phyloP scores from a whole-genome alignment of 2,888 invertebrate species.

The Nymphalis polychloros region DNA sequence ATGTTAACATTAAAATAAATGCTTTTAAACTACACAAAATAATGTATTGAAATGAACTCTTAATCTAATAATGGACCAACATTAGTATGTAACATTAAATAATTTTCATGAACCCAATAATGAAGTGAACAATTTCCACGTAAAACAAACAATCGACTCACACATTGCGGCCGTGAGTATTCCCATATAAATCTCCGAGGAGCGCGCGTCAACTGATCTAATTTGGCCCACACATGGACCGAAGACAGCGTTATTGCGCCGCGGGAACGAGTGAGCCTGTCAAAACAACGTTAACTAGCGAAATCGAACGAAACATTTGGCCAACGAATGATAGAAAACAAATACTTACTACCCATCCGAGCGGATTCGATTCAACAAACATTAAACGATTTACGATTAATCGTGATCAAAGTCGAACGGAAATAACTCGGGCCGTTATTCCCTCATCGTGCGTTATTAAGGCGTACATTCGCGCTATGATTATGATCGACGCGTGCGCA shows the following conservation, averaged over 20 bases:
- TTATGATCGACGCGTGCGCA: conserved; percentile 38
- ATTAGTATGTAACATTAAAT: too few relatives aligned
- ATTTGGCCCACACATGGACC: conserved; percentile 52
- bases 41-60: too few relatives aligned
- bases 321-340: conserved; percentile 77
- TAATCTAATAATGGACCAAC: too few relatives aligned
- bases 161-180: neutral
- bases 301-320: conserved; percentile 72
- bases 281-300: conserved; percentile 77
- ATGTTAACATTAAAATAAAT: too few relatives aligned
- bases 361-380: conserved; percentile 73
- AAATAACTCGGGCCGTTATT: conserved; percentile 36
- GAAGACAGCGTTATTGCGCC: conserved; percentile 72
- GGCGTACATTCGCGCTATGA: conserved; percentile 54
- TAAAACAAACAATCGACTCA: neutral
- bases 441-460: conserved; percentile 50
- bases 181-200: conserved; percentile 39
- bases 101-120: conserved; percentile 7
- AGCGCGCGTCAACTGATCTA: conserved; percentile 43
- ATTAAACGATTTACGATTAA: conserved; percentile 70
- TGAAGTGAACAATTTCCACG: neutral
- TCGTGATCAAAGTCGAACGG: conserved; percentile 63
- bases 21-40: too few relatives aligned
- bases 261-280: conserved; percentile 70
- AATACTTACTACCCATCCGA: conserved; percentile 72